Conservation (phyloP, 2,888 invertebrate species). For the Emmelina monodactyla region DNA sequence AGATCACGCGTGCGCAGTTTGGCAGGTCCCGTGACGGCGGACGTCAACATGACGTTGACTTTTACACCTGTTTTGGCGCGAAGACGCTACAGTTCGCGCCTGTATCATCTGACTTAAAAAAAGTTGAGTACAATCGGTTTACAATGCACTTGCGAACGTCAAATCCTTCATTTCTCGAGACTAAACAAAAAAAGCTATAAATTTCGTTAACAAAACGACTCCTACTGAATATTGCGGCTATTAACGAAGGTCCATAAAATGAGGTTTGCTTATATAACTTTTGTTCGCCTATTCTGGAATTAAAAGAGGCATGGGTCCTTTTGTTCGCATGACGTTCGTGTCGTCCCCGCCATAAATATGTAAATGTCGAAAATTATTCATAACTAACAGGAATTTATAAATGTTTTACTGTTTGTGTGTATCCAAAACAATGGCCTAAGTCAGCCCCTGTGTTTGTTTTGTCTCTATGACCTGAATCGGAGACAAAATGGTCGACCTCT, state of each 20-base stretch:
- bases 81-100: too few species aligned
- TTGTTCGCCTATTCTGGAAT: constrained; percentile 48
- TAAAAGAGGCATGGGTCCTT: constrained; percentile 45
- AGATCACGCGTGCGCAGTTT: constrained; percentile 35
- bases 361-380: constrained; percentile 55
- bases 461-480: background rate
- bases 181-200: constrained; percentile 55
- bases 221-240: constrained; percentile 60
- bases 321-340: constrained; percentile 39
- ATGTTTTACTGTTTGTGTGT: constrained; percentile 35
- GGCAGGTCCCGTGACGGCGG: constrained; percentile 2
- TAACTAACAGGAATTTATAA: constrained; percentile 51
- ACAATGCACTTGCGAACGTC: constrained; percentile 58
- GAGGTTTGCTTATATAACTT: constrained; percentile 55
- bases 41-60: constrained; percentile 1
- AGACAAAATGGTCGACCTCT: background rate
- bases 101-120: too few species aligned
- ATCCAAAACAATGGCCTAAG: constrained; percentile 13
- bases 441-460: constrained; percentile 9
- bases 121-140: constrained; percentile 60
- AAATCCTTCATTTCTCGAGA: constrained; percentile 44
- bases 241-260: constrained; percentile 56
- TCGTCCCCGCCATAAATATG: constrained; percentile 44
- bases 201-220: constrained; percentile 59
- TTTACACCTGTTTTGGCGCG: constrained; percentile 12